Evolutionary conservation across 2,113 vertebrate species (phyloP).

Genomic region (human (Homo sapiens)): DNA sequence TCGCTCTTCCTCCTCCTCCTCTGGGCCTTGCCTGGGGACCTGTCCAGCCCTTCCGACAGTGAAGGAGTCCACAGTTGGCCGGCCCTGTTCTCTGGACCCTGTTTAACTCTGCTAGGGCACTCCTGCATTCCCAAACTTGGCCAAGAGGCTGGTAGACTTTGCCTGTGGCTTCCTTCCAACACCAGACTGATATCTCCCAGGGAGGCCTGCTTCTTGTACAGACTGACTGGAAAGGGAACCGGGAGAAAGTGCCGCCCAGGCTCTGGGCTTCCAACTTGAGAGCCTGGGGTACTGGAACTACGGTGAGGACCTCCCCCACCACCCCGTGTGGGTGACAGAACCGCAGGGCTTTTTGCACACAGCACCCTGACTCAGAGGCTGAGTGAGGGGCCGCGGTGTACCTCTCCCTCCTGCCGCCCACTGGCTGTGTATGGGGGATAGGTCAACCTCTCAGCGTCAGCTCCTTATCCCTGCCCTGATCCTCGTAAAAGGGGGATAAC

Average conservation of each 20-base stretch:
- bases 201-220: not conserved
- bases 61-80: not conserved
- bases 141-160: not conserved
- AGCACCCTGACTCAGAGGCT: fast-evolving
- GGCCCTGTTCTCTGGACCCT: not conserved
- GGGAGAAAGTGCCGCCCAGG: not conserved
- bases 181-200: not conserved
- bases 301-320: fast-evolving
- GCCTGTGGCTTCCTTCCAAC: not conserved
- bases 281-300: not conserved
- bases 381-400: too few species aligned
- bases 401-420: not conserved
- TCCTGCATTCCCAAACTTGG: not conserved
- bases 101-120: too few species aligned
- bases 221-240: not conserved
- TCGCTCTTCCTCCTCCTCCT: fast-evolving
- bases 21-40: not conserved
- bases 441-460: fast-evolving
- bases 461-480: not conserved
- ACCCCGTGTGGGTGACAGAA: fast-evolving
- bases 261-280: not conserved
- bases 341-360: not conserved
- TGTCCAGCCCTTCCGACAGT: not conserved
- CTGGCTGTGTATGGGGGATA: fast-evolving
- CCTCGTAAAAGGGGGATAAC: fast-evolving